Conservation (phyloP, 2,888 invertebrate species). For the Penaeus monodon region DNA sequence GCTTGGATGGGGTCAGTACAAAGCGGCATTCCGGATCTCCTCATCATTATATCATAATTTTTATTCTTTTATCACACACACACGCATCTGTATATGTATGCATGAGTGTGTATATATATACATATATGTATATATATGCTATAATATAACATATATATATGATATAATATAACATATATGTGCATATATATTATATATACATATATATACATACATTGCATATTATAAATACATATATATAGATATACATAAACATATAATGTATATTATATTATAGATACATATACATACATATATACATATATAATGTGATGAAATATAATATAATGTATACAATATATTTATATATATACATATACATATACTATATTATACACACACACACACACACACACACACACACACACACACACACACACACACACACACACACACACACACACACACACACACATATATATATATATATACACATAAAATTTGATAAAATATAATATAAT, state of each 20-base stretch:
- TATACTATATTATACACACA: background rate
- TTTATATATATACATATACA: too few relatives aligned
- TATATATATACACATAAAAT: too few relatives aligned
- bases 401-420: constrained; percentile 15
- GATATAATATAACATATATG: too few relatives aligned
- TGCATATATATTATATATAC: background rate
- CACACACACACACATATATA: too few relatives aligned
- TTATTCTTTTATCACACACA: background rate
- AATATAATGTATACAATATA: too few relatives aligned
- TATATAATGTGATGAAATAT: too few relatives aligned
- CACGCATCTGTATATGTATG: background rate
- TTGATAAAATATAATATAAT: too few relatives aligned
- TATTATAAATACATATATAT: too few relatives aligned
- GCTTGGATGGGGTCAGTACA: constrained; percentile 88
- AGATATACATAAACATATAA: too few relatives aligned
- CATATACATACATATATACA: too few relatives aligned
- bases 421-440: background rate
- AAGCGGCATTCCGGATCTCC: background rate
- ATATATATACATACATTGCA: background rate
- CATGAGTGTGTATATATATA: background rate
- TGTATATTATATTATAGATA: too few relatives aligned
- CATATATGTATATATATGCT: background rate
- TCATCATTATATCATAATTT: background rate
- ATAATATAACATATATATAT: too few relatives aligned
- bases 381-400: constrained; percentile 32